Percentiles rank a stretch among this genome's conserved stretches.
These are phyloP conservation scores for Elgaria multicarinata DNA, from an alignment of 2,113 vertebrate genomes.

Conservation along the genomic window DNA sequence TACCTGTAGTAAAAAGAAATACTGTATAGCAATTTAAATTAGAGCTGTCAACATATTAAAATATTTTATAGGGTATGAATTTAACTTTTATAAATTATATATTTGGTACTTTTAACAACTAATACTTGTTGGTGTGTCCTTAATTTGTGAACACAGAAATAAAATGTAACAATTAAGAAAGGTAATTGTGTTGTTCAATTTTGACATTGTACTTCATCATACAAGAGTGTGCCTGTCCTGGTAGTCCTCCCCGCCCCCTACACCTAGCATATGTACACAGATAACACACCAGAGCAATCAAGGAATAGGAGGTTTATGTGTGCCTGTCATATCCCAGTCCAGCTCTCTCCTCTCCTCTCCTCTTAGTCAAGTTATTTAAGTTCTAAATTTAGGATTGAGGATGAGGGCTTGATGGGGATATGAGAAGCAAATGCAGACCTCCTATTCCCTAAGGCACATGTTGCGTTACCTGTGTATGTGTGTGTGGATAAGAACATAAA, in stretches of 20 bases:
- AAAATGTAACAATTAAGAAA: background rate
- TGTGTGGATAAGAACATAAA: background rate
- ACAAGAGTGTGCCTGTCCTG: no score
- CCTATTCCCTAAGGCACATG: background rate
- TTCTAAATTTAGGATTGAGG: background rate
- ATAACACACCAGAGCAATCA: no score
- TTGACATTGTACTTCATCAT: no score
- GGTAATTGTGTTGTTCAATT: no score
- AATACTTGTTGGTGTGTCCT: background rate
- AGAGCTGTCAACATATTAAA: background rate
- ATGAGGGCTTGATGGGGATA: background rate
- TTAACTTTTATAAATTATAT: background rate
- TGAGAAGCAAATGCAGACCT: background rate
- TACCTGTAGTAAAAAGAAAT: no score
- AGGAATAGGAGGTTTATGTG: background rate
- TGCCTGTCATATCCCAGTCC: background rate
- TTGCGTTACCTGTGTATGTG: background rate
- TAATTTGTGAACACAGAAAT: background rate
- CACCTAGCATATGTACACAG: background rate
- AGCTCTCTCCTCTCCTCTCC: background rate
- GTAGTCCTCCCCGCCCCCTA: no score
- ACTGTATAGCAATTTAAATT: background rate
- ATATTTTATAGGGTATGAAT: background rate
- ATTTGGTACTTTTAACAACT: background rate
- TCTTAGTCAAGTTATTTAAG: background rate